phyloP scores from a whole-genome alignment of 2,113 vertebrate genomes.

The Pachyramphus minor region DNA sequence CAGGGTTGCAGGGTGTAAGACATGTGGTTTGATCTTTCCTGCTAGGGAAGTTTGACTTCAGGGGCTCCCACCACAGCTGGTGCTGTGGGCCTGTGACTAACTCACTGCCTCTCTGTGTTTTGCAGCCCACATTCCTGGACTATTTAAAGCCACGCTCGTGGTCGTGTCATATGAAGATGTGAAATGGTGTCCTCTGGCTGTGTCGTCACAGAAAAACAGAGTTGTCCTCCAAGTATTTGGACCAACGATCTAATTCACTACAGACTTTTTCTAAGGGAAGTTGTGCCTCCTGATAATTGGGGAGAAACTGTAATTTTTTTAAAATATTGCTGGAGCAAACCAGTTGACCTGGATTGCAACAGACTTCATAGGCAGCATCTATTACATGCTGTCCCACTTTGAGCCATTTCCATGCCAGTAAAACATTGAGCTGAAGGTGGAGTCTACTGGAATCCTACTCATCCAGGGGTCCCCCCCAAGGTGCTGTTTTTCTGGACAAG shows the following conservation, averaged over 20 bases:
- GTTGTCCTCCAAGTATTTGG: neutral
- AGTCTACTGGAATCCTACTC: slow-evolving; percentile 25
- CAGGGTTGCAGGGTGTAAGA: neutral
- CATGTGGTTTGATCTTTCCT: neutral
- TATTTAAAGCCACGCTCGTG: slow-evolving; percentile 89
- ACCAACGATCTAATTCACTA: slow-evolving; percentile 21
- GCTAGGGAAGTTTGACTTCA: neutral
- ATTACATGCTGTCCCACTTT: neutral
- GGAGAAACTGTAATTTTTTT: slow-evolving; percentile 47
- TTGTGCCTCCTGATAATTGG: slow-evolving; percentile 42
- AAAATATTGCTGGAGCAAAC: slow-evolving; percentile 5
- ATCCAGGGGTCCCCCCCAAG: neutral
- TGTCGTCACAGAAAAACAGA: neutral
- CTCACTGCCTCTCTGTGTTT: neutral
- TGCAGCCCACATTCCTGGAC: slow-evolving; percentile 84
- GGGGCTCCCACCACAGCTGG: neutral
- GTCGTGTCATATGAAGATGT: slow-evolving; percentile 80
- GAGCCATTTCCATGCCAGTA: slow-evolving; percentile 56
- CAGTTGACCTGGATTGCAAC: slow-evolving; percentile 37
- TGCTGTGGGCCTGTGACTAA: neutral
- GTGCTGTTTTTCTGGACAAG: slow-evolving; percentile 33
- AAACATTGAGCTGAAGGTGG: slow-evolving; percentile 30
- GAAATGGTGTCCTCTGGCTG: neutral
- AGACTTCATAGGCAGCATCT: neutral
- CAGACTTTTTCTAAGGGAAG: slow-evolving; percentile 37